A percentile compares a stretch with the other conserved stretches of the same genome.
Evolutionary conservation across 2,797 vertebrate species (phyloP).

Genomic region (Sebastes baramenuke): DNA sequence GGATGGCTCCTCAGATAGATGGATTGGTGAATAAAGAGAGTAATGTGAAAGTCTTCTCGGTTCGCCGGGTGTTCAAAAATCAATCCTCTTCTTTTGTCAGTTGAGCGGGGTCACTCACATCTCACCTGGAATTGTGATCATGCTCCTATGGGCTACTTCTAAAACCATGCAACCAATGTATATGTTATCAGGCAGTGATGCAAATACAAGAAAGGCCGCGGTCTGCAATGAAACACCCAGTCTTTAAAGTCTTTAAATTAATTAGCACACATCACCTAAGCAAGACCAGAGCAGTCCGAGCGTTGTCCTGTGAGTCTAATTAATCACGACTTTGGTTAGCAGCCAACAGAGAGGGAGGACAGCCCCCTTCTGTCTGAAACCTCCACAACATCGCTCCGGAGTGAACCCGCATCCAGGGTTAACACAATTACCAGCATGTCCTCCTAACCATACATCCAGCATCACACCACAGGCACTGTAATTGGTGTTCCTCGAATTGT

Average conservation of each 20-base stretch:
- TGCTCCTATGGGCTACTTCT: not conserved
- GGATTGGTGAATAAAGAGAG: constrained; percentile 18
- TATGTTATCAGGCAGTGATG: not conserved
- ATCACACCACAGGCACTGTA: constrained; percentile 70
- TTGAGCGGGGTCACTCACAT: not conserved
- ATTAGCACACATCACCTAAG: constrained; percentile 61
- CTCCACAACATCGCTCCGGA: constrained; percentile 58
- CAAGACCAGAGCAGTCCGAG: constrained; percentile 43
- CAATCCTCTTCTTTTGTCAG: not conserved
- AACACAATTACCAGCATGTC: constrained; percentile 76
- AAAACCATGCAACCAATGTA: not conserved
- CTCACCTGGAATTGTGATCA: not conserved
- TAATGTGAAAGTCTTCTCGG: not conserved
- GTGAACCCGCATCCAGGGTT: constrained; percentile 68
- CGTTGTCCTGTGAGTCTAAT: constrained; percentile 70
- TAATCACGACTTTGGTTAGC: constrained; percentile 72
- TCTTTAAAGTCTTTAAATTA: constrained; percentile 41
- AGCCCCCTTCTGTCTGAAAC: constrained; percentile 69
- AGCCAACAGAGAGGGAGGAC: constrained; percentile 68
- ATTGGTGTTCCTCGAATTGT: constrained; percentile 69
- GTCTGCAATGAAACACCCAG: not conserved
- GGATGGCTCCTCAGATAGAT: constrained; percentile 6
- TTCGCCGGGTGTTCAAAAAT: not conserved
- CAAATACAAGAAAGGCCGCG: not conserved
- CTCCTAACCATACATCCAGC: constrained; percentile 67